Evolutionary conservation across 2,797 vertebrate species (phyloP).

Genomic region (Adelosebastes latens): DNA sequence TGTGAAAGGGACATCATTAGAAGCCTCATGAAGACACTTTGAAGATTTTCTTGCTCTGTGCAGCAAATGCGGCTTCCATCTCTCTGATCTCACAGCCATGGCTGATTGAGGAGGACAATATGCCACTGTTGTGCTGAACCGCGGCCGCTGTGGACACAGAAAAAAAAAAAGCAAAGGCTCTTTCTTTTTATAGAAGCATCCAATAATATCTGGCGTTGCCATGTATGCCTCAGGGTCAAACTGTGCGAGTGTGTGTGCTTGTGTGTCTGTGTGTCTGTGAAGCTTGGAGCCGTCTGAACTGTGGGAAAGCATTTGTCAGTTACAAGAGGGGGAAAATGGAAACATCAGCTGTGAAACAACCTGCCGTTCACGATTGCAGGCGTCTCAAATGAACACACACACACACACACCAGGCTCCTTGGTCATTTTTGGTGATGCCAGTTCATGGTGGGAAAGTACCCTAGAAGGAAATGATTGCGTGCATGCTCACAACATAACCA

Average conservation of each 20-base stretch:
- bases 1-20: slow-evolving; percentile 64
- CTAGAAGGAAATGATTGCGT: slow-evolving; percentile 54
- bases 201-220: slow-evolving; percentile 79
- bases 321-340: slow-evolving; percentile 46
- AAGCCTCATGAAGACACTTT: slow-evolving; percentile 56
- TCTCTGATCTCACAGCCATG: slow-evolving; percentile 54
- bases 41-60: slow-evolving; percentile 57
- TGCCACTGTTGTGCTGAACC: slow-evolving; percentile 58
- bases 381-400: background rate
- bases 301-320: slow-evolving; percentile 64
- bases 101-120: slow-evolving; percentile 65
- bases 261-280: slow-evolving; percentile 2
- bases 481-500: slow-evolving; percentile 32
- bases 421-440: slow-evolving; percentile 50
- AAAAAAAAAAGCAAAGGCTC: slow-evolving; percentile 35
- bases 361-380: slow-evolving; percentile 27
- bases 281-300: slow-evolving; percentile 39
- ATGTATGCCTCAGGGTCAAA: slow-evolving; percentile 70
- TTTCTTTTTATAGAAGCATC: slow-evolving; percentile 78
- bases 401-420: background rate
- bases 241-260: slow-evolving; percentile 15
- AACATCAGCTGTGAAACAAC: slow-evolving; percentile 61
- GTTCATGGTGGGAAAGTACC: slow-evolving; percentile 34
- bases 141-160: slow-evolving; percentile 46
- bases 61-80: slow-evolving; percentile 43